phyloP scores from a whole-genome alignment of 2,113 vertebrate genomes.

The Zootoca vivipara region DNA sequence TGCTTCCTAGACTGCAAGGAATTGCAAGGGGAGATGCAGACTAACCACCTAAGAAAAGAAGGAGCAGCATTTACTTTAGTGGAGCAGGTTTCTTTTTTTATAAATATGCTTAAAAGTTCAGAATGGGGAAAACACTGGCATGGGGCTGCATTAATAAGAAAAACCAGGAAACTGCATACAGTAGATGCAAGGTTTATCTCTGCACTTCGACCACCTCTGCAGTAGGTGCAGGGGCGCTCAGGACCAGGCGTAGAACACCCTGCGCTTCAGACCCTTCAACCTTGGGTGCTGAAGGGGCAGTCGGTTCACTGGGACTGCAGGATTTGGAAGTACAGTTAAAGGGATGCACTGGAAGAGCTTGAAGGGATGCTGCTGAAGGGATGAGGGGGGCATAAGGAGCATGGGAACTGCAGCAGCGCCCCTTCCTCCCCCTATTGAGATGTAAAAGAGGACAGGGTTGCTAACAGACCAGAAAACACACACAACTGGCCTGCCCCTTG shows the following conservation, averaged over 20 bases:
- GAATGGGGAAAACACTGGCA: neutral
- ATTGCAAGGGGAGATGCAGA: neutral
- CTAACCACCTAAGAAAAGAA: neutral
- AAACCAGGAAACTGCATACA: neutral
- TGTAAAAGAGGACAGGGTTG: no score
- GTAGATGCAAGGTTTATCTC: neutral
- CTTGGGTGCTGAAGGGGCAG: neutral
- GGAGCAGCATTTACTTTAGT: neutral
- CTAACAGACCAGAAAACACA: neutral
- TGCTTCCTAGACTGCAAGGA: neutral
- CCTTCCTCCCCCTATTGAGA: neutral
- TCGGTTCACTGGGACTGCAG: neutral
- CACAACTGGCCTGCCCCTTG: no score
- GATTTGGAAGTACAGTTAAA: neutral
- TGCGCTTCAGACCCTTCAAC: neutral
- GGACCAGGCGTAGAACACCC: neutral
- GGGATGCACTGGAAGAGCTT: neutral
- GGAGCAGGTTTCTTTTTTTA: neutral
- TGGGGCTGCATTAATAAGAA: neutral
- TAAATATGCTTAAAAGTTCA: neutral
- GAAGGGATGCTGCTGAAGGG: neutral
- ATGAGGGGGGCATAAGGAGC: neutral
- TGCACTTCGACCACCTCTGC: neutral
- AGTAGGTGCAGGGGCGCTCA: neutral
- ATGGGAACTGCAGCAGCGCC: neutral